Evolutionary conservation across 2,888 invertebrate genomes (phyloP), one percentile per base, ranked within the genome.

Genomic region (Fissipunctia ypsillon): DNA sequence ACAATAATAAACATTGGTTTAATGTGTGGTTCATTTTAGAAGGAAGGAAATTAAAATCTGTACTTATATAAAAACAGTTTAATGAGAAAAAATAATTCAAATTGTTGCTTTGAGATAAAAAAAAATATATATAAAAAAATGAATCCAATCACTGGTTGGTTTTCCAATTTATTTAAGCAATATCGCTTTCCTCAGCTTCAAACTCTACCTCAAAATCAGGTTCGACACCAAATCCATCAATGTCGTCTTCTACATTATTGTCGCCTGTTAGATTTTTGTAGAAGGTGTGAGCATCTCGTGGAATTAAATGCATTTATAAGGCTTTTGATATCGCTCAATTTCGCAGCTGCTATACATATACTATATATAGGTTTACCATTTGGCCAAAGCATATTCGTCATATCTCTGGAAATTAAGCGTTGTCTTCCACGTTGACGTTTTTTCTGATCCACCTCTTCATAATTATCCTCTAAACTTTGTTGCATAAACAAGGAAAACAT

Each of bases 401-500:
- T 61, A 28, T 38, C 61, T 69, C 28, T 60, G 45, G 48, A 61
- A 50, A 38, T 61, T 0, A 50, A 61, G 48, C 10, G 19, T 48
- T 38, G 38, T 50, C 60, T 60, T 25, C 45, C 60, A 48, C 48
- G 28, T 48, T 19, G 35, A 25, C 35, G 35, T 63, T 52, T 69
- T 52, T 63, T 69, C 38, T 28, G 41, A 48, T 31, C n/a, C 10
- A 63, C 41, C 28, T 52, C 41, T 31, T 52, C 41, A 63, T 41
- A 69, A 52, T 43, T 41, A 61, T 61, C 61, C 48, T 38, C 61
- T 41, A 38, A 61, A 50, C 48, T 61, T 59, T 45, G 9, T 63
- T 41, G 50, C 60, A 60, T 60, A 69, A 60, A 69, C 35, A 69
- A 60, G 25, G 68, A 69, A 69, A 61, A 63, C 41, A 43, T 52